phyloP scores from a whole-genome alignment of 2,113 vertebrate species.

The Natator depressus region DNA sequence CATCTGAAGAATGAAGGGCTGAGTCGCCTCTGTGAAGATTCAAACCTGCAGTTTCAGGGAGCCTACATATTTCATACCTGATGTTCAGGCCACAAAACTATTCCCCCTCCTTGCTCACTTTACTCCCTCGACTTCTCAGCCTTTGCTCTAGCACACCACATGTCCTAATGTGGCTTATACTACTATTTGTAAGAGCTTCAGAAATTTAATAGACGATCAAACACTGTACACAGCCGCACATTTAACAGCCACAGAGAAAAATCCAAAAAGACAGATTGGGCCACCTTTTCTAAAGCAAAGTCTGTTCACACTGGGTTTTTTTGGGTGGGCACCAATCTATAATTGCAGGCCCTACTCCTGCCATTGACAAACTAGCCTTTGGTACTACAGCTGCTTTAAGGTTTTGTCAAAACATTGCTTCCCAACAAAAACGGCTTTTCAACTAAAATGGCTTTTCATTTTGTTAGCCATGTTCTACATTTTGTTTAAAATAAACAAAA shows the following conservation, averaged over 20 bases:
- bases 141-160: not conserved
- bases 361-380: not conserved
- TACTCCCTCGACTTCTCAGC: not conserved
- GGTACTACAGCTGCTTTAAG: not conserved
- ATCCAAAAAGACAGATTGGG: not conserved
- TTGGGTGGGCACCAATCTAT: not conserved
- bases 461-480: not conserved
- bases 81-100: not conserved
- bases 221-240: not conserved
- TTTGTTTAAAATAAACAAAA: not conserved
- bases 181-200: not conserved
- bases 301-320: not conserved
- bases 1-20: not conserved
- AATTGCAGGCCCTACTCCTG: not conserved
- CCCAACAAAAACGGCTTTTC: rapidly evolving
- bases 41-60: not conserved
- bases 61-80: not conserved
- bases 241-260: not conserved
- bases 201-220: not conserved
- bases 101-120: not conserved
- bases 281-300: not conserved
- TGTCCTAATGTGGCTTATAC: too few relatives aligned
- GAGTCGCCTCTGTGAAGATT: not conserved
- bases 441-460: not conserved
- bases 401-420: not conserved